Base-by-base conservation (phyloP, 2,113 vertebrate genomes). In the Nothoprocta perdicaria region DNA sequence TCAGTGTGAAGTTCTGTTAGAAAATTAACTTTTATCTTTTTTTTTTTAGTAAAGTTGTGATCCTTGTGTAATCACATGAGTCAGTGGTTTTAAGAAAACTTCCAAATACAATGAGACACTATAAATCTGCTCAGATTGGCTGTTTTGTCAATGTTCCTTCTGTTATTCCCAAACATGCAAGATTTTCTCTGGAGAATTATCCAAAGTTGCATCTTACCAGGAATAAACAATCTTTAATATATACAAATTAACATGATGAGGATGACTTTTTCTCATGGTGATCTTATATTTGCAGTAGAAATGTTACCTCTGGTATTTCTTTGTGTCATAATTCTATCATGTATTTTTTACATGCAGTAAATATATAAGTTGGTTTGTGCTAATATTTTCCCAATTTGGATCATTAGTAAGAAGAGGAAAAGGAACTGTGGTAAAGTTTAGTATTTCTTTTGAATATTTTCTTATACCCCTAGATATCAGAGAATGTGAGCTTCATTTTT, bases 361-460 rank as follows among this genome's bases (percentile, higher is more conserved):
- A 16, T 2, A 15, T 2, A 4, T 27, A 53, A 40, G 17, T n/a
- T 21, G 2, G 2, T 71, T 31, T 3, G 7, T 7, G 52, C 55
- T 61, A 65, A 5, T 43, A 35, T 66, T 86, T 81, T 24, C 8
- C 62, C 67, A 21, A 41, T 84, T 78, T 67, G 14, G 1, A 6
- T 75, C 27, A 40, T 12, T 63, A 63, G 6, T 27, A 3, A 38
- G 69, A 83, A 43, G 2, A 26, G 29, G 52, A 7, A 74, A 76
- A 57, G 15, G 5, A 67, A 13, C 41, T 78, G 6, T 88, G n/a
- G 10, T 79, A 11, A 67, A 57, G 27, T 35, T 91, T 14, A 76
- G 22, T 38, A 29, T 6, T 48, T 87, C 6, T 65, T 93, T 62
- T 77, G 11, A 73, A 15, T 40, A 62, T 55, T 69, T 48, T 80